Base-by-base conservation (phyloP, 2,113 vertebrate species). In the Phycodurus eques region DNA sequence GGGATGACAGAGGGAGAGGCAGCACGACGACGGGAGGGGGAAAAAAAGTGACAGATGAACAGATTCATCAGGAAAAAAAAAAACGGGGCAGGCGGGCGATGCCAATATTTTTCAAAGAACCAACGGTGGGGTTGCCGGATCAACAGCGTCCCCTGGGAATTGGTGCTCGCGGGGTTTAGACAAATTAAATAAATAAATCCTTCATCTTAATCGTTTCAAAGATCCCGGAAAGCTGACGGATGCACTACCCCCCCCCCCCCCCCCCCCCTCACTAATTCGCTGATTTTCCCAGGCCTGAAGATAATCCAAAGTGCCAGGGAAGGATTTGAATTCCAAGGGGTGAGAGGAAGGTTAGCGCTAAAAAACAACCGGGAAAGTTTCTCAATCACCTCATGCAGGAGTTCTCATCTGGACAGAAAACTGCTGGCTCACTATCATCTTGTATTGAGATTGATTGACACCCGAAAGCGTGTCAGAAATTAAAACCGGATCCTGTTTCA, bases 251-350 rank as follows among this genome's bases (percentile, higher is more conserved):
- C 27, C 27, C n/a, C n/a, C n/a, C 67, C 65, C 31, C 53, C 11
- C 17, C 27, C 39, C 71, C 44, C 70, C 35, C 62, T 49, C 73
- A 19, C 53, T 56, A 11, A 22, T 56, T 56, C 39, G 5, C 71
- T 66, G 4, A 63, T 80, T 77, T 63, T 61, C n/a, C 75, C 65
- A 31, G 53, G 60, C 86, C 83, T 46, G 71, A 83, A 84, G 67
- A 73, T 74, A 70, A 83, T 84, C 81, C 81, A 79, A 80, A 81
- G 77, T 35, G 42, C 74, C 59, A 10, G 13, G 27, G 27, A 42
- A 63, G 61, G 61, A 63, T 63, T 63, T 43, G 61, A 63, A 56
- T 56, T 63, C 19, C 61, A 43, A 42, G 61, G 61, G 61, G 35
- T 63, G 35, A 63, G 19, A 9, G 61, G 6, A 11, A 63, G 61